Conservation (phyloP, 2,113 vertebrate species). For the Calonectris borealis region DNA sequence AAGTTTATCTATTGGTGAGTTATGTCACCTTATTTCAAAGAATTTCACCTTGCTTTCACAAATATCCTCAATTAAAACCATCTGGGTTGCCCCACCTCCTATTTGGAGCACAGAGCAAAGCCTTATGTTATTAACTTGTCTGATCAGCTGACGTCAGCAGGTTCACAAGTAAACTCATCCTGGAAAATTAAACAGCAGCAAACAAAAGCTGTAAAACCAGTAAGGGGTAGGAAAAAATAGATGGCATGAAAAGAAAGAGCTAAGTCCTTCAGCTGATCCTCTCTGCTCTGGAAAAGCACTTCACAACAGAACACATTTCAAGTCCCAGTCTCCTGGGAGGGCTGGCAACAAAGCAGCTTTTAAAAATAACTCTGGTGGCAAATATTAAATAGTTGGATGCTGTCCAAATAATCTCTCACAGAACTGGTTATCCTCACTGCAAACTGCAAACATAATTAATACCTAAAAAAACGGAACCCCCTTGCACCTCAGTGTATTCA, state of each 20-base stretch:
- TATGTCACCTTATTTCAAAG: background rate
- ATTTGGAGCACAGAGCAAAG: rapidly evolving
- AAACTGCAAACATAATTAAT: background rate
- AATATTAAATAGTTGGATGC: background rate
- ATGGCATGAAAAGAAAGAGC: background rate
- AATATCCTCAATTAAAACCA: background rate
- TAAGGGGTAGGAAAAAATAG: background rate
- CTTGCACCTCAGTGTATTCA: background rate
- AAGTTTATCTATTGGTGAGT: rapidly evolving
- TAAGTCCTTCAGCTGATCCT: background rate
- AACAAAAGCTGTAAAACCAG: background rate
- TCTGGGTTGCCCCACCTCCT: background rate
- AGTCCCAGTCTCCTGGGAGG: background rate
- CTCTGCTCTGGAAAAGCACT: background rate
- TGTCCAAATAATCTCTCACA: background rate
- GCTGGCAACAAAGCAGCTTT: background rate
- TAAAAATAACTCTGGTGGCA: constrained; percentile 33
- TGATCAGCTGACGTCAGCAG: background rate
- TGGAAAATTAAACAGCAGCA: background rate
- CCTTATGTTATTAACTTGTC: background rate
- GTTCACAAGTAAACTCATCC: background rate
- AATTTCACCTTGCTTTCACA: background rate
- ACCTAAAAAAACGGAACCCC: background rate
- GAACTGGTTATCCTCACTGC: background rate
- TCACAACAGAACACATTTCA: background rate